Percentiles rank a stretch among this genome's conserved stretches.
These are phyloP conservation scores for Macroramphosus scolopax DNA, from an alignment of 2,797 vertebrate species.

Conservation along the genomic window DNA sequence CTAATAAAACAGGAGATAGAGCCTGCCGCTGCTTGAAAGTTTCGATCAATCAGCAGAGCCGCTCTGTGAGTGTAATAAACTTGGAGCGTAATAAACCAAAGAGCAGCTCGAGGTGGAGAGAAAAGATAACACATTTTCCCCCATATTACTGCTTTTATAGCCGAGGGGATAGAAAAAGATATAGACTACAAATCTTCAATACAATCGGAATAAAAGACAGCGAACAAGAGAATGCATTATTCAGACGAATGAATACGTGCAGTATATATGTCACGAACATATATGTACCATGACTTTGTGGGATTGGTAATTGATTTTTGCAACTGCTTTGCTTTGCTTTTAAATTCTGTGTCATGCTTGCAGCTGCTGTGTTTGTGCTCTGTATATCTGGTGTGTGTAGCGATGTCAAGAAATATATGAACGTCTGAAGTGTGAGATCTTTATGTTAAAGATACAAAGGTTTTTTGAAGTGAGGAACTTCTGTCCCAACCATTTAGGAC, in stretches of 20 bases:
- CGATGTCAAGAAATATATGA: too few species aligned
- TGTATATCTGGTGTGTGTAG: too few species aligned
- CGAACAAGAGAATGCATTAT: slow-evolving; percentile 13
- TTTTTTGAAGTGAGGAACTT: too few species aligned
- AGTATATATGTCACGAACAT: neutral
- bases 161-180: slow-evolving; percentile 5
- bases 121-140: slow-evolving; percentile 47
- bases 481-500: neutral
- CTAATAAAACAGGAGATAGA: slow-evolving; percentile 58
- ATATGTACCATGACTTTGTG: neutral
- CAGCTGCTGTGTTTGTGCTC: too few species aligned
- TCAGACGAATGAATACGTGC: slow-evolving; percentile 8
- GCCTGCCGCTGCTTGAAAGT: slow-evolving; percentile 38
- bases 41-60: slow-evolving; percentile 58
- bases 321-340: too few species aligned
- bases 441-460: too few species aligned
- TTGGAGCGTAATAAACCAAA: slow-evolving; percentile 69
- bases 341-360: too few species aligned
- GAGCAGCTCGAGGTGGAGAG: slow-evolving; percentile 45
- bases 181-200: slow-evolving; percentile 8
- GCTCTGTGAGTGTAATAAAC: slow-evolving; percentile 62
- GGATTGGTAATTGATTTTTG: too few species aligned
- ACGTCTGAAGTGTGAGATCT: too few species aligned
- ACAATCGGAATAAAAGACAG: slow-evolving; percentile 10
- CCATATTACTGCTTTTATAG: slow-evolving; percentile 44